These are phyloP conservation scores for Aurelia aurita complex sp. Pacific DNA, from an alignment of 30 jellyfish, hydroid and myxozoan species.

Conservation along the genomic window DNA sequence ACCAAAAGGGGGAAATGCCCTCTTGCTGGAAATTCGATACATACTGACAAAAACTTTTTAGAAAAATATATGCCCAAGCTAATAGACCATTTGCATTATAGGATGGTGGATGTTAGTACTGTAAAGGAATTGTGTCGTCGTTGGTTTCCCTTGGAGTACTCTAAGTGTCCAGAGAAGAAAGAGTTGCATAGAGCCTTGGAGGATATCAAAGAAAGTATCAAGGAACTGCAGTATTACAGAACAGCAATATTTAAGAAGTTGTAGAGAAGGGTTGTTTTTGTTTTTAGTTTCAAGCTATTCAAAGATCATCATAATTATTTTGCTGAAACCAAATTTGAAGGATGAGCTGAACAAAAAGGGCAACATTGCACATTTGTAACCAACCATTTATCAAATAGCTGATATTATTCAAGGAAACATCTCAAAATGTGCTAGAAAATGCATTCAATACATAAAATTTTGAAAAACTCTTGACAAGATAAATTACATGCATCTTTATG, in stretches of 20 bases:
- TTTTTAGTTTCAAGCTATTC: too few species aligned
- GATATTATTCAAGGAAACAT: too few species aligned
- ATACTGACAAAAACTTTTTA: constrained; percentile 75
- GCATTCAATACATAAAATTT: too few species aligned
- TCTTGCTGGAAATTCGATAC: constrained; percentile 91
- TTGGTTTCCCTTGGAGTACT: constrained; percentile 77
- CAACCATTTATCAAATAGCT: too few species aligned
- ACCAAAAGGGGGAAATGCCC: constrained; percentile 68
- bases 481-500: too few species aligned
- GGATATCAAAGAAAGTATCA: constrained; percentile 85
- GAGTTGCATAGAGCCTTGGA: constrained; percentile 78
- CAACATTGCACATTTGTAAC: too few species aligned
- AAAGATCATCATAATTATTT: too few species aligned
- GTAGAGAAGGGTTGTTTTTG: too few species aligned
- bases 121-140: constrained; percentile 81
- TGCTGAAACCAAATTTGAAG: too few species aligned
- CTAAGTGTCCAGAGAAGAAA: constrained; percentile 57
- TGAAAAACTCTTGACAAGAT: too few species aligned
- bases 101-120: constrained; percentile 88
- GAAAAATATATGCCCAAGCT: constrained; percentile 86
- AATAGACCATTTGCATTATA: constrained; percentile 75
- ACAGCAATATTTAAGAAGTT: constrained; percentile 17
- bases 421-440: too few species aligned
- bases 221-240: constrained; percentile 76
- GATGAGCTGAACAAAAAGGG: too few species aligned